Evolutionary conservation across 2,888 invertebrate genomes (phyloP).

Genomic region (Cheilosia grossa): DNA sequence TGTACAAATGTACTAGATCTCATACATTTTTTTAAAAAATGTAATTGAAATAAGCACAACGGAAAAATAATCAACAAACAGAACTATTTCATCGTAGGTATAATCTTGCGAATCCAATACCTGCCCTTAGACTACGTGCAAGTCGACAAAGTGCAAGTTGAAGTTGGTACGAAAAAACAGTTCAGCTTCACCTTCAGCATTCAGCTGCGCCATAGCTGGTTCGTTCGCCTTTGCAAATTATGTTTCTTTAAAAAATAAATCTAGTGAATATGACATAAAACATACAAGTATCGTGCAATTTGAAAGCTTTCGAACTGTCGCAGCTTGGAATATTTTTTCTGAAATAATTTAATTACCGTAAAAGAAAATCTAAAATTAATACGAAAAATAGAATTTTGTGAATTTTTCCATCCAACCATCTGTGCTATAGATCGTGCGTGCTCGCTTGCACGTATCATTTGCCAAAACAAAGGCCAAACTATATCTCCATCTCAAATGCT

Average conservation of each 20-base stretch:
- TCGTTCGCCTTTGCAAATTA: neutral
- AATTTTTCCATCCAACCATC: neutral
- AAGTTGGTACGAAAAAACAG: neutral
- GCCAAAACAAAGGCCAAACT: conserved; percentile 31
- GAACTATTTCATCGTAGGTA: neutral
- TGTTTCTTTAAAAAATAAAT: neutral
- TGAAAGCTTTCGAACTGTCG: too few relatives aligned
- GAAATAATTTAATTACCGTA: neutral
- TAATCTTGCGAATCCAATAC: neutral
- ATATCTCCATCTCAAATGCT: conserved; percentile 17
- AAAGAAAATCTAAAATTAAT: neutral
- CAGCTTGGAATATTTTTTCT: too few relatives aligned
- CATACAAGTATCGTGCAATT: neutral
- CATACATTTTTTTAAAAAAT: too few relatives aligned
- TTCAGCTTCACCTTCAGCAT: neutral
- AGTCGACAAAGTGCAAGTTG: neutral
- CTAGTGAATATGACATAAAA: neutral
- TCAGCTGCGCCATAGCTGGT: neutral
- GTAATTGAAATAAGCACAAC: too few relatives aligned
- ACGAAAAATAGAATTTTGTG: conserved; percentile 4
- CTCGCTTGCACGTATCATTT: conserved; percentile 21
- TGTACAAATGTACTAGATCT: too few relatives aligned
- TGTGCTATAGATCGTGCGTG: conserved; percentile 3
- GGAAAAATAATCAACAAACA: neutral
- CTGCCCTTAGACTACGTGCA: neutral